Conservation (phyloP, 2,113 vertebrate species). For the Odontophorus gujanensis region DNA sequence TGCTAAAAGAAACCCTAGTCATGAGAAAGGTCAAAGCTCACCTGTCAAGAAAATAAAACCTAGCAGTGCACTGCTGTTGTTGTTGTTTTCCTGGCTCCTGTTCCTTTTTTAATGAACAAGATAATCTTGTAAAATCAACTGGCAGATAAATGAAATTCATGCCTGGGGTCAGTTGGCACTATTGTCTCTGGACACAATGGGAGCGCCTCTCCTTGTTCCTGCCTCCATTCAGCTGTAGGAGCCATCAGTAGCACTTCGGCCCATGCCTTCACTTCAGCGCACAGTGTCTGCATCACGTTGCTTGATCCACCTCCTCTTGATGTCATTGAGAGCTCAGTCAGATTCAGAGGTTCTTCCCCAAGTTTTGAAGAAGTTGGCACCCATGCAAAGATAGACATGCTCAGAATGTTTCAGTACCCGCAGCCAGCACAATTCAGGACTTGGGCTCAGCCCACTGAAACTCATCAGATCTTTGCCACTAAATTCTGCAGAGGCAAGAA, state of each 20-base stretch:
- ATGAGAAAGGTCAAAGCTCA: constrained; percentile 42
- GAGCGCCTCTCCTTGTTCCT: neutral
- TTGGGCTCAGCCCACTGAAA: neutral
- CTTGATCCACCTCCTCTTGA: neutral
- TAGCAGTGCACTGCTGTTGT: neutral
- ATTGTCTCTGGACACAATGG: neutral
- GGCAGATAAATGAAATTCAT: constrained; percentile 32
- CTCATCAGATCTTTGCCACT: rapidly evolving
- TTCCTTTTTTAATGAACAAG: constrained; percentile 13
- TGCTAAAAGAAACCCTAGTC: neutral
- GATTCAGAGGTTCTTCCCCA: neutral
- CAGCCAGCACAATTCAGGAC: neutral
- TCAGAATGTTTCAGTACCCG: neutral
- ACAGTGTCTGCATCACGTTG: rapidly evolving
- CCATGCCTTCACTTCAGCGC: neutral
- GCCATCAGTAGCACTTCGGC: neutral
- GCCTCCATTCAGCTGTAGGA: neutral
- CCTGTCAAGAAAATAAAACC: neutral
- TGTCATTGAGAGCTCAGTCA: neutral
- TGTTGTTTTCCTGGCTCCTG: neutral
- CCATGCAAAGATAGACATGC: neutral
- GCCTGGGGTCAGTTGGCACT: neutral
- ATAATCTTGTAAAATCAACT: constrained; percentile 22
- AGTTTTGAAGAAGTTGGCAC: neutral
- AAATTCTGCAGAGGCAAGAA: neutral